phyloP scores from a whole-genome alignment of 2,113 vertebrate species.

The Odobenus rosmarus region DNA sequence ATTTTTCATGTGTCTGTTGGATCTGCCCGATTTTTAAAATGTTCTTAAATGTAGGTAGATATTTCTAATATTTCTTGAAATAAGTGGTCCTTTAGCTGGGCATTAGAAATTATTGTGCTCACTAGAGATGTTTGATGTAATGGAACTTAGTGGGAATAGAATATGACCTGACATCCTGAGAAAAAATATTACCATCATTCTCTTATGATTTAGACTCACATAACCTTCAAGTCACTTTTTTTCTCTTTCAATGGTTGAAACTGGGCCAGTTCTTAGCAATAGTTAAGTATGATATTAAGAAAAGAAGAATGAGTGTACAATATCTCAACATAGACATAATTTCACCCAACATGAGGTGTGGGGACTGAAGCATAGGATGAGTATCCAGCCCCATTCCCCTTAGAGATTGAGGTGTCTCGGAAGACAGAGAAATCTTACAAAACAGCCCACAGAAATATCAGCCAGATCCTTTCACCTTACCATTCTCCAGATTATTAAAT shows the following conservation, averaged over 20 bases:
- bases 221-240: conserved; percentile 31
- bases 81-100: neutral
- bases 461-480: neutral
- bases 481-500: neutral
- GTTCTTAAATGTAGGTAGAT: neutral
- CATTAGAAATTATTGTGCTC: neutral
- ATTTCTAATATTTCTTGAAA: neutral
- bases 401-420: neutral
- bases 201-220: conserved; percentile 6
- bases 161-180: neutral
- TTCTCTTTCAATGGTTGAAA: conserved; percentile 3
- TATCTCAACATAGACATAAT: neutral
- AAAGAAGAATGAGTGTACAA: neutral
- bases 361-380: neutral
- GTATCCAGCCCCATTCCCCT: neutral
- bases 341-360: neutral
- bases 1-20: neutral
- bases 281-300: neutral
- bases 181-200: conserved; percentile 12
- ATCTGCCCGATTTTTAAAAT: neutral
- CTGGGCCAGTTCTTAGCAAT: neutral
- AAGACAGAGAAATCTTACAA: neutral
- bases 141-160: conserved; percentile 19
- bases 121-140: neutral
- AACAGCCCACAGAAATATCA: neutral